A percentile compares a stretch with the other conserved stretches of the same genome.
Evolutionary conservation across 2,797 vertebrate genomes (phyloP).

Genomic region (Phoeniculus purpureus): DNA sequence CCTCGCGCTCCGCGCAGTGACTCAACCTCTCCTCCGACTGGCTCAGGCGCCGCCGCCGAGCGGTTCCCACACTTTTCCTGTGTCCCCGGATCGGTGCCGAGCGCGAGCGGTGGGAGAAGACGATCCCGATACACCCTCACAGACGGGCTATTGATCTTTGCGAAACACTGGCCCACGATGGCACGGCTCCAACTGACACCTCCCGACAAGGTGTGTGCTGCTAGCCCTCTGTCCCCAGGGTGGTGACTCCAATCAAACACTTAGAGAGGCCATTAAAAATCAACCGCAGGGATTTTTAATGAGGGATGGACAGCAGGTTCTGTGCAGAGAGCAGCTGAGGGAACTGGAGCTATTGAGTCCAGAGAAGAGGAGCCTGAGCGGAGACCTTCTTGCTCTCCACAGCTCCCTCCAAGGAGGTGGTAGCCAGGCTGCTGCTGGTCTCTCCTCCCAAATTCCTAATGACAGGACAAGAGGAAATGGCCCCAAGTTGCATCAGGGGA

Average conservation of each 20-base stretch:
- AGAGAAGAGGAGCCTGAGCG: too few relatives aligned
- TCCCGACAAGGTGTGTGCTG: neutral
- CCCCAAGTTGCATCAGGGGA: too few relatives aligned
- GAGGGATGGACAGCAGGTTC: too few relatives aligned
- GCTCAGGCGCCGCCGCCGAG: neutral
- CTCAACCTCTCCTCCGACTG: neutral
- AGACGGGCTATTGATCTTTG: neutral
- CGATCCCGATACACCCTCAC: neutral
- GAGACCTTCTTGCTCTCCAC: too few relatives aligned
- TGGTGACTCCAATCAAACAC: neutral
- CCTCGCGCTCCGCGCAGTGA: neutral
- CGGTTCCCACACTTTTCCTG: rapidly evolving
- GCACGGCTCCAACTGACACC: neutral
- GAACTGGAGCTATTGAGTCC: too few relatives aligned
- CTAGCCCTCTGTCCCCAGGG: neutral
- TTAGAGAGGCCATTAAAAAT: neutral
- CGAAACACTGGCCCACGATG: neutral
- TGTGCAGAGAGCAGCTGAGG: too few relatives aligned
- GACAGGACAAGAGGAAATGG: too few relatives aligned
- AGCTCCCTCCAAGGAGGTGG: too few relatives aligned
- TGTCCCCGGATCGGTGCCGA: rapidly evolving
- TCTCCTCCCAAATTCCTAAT: too few relatives aligned
- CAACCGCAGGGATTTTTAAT: neutral
- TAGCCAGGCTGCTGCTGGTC: too few relatives aligned
- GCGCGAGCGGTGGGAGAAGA: rapidly evolving